Evolutionary conservation across 2,113 vertebrate genomes (phyloP).

Genomic region (Theropithecus gelada): DNA sequence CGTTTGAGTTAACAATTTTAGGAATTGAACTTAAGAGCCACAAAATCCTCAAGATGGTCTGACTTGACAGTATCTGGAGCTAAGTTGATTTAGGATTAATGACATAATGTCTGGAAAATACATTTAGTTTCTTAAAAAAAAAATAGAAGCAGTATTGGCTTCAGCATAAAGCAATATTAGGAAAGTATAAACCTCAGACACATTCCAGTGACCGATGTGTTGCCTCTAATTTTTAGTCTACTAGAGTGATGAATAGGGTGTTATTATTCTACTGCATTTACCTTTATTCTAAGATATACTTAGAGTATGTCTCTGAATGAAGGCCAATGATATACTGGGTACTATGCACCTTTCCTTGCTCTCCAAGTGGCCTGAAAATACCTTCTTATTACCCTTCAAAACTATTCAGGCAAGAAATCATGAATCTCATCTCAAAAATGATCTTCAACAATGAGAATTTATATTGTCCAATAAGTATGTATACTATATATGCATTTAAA

Average conservation of each 20-base stretch:
- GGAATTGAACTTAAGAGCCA: not conserved
- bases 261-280: conserved; percentile 20
- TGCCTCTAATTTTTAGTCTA: conserved; percentile 1
- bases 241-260: not conserved
- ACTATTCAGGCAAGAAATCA: conserved; percentile 48
- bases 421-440: conserved; percentile 17
- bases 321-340: not conserved
- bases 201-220: not conserved
- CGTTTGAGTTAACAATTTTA: not conserved
- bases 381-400: conserved; percentile 56
- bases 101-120: conserved; percentile 26
- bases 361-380: conserved; percentile 26
- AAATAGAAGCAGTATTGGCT: not conserved
- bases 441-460: conserved; percentile 44
- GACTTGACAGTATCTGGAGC: not conserved
- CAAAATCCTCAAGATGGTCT: not conserved
- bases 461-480: conserved; percentile 13
- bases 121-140: not conserved
- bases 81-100: conserved; percentile 13
- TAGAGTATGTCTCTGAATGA: conserved; percentile 15
- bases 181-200: not conserved
- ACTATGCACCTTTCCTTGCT: conserved; percentile 4
- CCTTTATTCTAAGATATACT: not conserved
- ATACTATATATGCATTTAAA: not conserved
- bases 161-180: conserved; percentile 2